Percentiles rank a stretch among this genome's conserved stretches.
phyloP scores from a whole-genome alignment of 2,797 vertebrate genomes.

The Sebastes umbrosus region DNA sequence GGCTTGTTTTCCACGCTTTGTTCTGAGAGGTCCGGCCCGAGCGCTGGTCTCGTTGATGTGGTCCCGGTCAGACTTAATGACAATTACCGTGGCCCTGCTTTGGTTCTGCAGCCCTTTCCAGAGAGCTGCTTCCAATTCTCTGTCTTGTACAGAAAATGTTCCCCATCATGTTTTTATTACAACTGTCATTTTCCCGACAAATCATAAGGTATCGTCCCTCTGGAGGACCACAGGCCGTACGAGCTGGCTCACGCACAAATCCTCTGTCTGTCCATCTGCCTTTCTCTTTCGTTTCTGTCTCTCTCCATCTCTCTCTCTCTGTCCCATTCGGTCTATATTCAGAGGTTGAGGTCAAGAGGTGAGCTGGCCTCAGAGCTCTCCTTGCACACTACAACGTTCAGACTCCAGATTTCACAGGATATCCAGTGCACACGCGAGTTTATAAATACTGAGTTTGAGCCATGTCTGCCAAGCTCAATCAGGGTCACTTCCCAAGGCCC shows the following conservation, averaged over 20 bases:
- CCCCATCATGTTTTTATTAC: slow-evolving; percentile 73
- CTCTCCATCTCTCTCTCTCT: background rate
- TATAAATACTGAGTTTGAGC: slow-evolving; percentile 59
- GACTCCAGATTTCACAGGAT: slow-evolving; percentile 63
- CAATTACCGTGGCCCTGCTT: slow-evolving; percentile 58
- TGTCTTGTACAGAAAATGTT: slow-evolving; percentile 55
- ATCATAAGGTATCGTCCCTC: slow-evolving; percentile 60
- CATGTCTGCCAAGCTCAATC: slow-evolving; percentile 62
- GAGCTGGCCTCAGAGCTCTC: slow-evolving; percentile 29
- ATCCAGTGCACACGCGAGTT: slow-evolving; percentile 61
- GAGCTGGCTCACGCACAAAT: slow-evolving; percentile 22
- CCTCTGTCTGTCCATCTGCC: slow-evolving; percentile 17
- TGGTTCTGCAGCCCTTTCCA: slow-evolving; percentile 45
- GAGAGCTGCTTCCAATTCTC: slow-evolving; percentile 66
- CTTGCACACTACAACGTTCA: slow-evolving; percentile 34
- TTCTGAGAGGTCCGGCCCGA: slow-evolving; percentile 53
- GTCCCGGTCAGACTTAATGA: slow-evolving; percentile 64
- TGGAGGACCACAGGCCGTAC: slow-evolving; percentile 46
- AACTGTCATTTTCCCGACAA: slow-evolving; percentile 65
- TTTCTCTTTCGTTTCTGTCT: background rate
- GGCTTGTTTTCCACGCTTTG: slow-evolving; percentile 63
- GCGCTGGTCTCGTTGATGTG: slow-evolving; percentile 64
- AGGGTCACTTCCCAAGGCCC: slow-evolving; percentile 53
- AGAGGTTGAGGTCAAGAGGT: slow-evolving; percentile 47
- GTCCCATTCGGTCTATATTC: slow-evolving; percentile 22